Evolutionary conservation across 2,888 invertebrate genomes (phyloP), one percentile per base, ranked within the genome.

Genomic region (Leptopilina syphax): DNA sequence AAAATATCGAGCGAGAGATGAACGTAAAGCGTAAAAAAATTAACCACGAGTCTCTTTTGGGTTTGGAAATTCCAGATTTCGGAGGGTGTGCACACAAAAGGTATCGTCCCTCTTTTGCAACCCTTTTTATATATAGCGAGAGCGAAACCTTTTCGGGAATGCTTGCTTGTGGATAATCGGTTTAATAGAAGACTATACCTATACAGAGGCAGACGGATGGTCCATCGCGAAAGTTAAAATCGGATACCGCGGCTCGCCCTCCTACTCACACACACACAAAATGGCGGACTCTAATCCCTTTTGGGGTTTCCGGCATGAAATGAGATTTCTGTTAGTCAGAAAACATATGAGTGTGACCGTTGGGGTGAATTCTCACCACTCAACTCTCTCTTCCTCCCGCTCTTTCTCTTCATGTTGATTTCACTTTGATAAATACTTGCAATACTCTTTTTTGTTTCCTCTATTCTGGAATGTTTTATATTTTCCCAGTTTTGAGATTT

Each of bases 221-320:
- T 82, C 84, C 86, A 87, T 87, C 86, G 88, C 87, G 85, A 88
- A 89, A 89, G 90, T 90, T 90, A 85, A 90, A 89, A 91, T 88
- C 88, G 86, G 86, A 87, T 88, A 82, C 83, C 84, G 83, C 81
- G 83, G 82, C 82, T 85, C 84, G 66, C 77, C 84, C 82, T 83
- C 79, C 34, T 8, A 34, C 27, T 27, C 34, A 34, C 34, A 34
- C 34, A 34, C 81, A 82, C 83, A 85, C 84, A 90, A 90, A 91
- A 89, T 89, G 90, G 88, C 87, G 84, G 86, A 83, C 85, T 87
- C 88, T 90, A 91, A 91, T 91, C 90, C 89, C 87, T 88, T 90
- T 89, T 87, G 88, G 88, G 86, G 87, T 87, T 88, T 88, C 86
- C 87, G 86, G 85, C 88, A 87, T 88, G 87, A 89, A 90, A 91